Base-by-base conservation (phyloP, 1,140 invertebrate genomes). In the Proctacanthus coquilletti region DNA sequence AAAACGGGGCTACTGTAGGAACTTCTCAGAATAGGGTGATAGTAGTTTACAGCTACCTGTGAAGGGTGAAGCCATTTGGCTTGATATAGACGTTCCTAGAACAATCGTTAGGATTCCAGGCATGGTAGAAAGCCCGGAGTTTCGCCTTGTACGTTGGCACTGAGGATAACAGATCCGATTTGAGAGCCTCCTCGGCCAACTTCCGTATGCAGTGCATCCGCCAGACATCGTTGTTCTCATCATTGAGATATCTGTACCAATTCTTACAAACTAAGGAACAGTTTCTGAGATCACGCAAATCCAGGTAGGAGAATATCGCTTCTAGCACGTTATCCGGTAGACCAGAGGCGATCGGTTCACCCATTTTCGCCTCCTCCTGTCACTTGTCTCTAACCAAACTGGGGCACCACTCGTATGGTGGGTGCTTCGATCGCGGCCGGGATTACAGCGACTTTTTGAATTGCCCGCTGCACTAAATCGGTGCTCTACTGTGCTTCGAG, bases 21-120 rank as follows among this genome's bases (percentile, higher is more conserved):
- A 20, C 4, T 17, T 20, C 15, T 25, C 19, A 5, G 23, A 11
- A 4, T 19, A 5, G 5, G 13, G 15, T 14, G 15, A 5, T 20
- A 14, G 4, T 3, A 15, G 21, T 18, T 17, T 13, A 13, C 10
- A 23, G 17, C 10, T 14, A 63, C 65, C 88, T 75, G 68, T 98
- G 93, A 45, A 98, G 66, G 5, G 93, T 98, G 58, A 98, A 98
- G 36, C 89, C 92, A 69, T 95, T 96, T 15, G 86, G 75, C 69
- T 95, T 96, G 36, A 97, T 83, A 58, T 91, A 97, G 58, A 97
- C 84, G 67, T 98, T 95, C 52, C 86, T 74, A 15, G 92, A 97
- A 58, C 89, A 95, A 58, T 98, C 94, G 59, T 87, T 81, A 2
- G 91, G 86, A 65, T 92, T 97, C 94, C 93, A 98, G 2, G 93